Evolutionary conservation across 2,888 invertebrate genomes (phyloP).

Genomic region (Hydrotaea cyrtoneurina): DNA sequence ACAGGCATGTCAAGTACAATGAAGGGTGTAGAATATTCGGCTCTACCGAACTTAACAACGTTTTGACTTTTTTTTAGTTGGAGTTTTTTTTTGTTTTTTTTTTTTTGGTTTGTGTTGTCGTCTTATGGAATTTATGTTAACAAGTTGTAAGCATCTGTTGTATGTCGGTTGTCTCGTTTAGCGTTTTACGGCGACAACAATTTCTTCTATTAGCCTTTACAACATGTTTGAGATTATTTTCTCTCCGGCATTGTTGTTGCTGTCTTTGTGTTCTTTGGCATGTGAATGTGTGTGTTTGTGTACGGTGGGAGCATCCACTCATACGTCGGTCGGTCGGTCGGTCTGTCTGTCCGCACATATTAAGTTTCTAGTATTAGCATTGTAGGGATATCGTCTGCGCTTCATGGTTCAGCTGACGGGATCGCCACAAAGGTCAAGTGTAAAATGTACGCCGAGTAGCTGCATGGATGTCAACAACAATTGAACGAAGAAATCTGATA

Average conservation of each 20-base stretch:
- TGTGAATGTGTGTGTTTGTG: neutral
- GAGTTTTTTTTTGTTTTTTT: conserved; percentile 3
- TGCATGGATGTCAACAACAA: neutral
- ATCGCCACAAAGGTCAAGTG: conserved; percentile 7
- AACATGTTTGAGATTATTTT: conserved; percentile 27
- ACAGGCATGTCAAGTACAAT: too few species aligned
- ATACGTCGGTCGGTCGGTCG: too few species aligned
- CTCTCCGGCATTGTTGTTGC: neutral
- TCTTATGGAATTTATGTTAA: conserved; percentile 66
- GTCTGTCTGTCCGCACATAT: neutral
- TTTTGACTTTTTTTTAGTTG: neutral
- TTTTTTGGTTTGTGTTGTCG: neutral
- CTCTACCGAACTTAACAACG: neutral
- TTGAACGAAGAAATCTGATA: neutral
- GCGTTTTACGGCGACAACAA: conserved; percentile 41
- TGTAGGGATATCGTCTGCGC: neutral
- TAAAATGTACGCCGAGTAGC: neutral
- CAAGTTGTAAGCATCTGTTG: conserved; percentile 65
- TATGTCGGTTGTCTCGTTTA: conserved; percentile 57
- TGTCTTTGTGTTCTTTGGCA: conserved; percentile 26
- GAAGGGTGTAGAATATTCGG: too few species aligned
- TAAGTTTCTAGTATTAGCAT: neutral
- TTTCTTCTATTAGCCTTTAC: conserved; percentile 36
- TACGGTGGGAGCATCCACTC: neutral
- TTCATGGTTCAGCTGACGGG: neutral